phyloP scores from a whole-genome alignment of 2,113 vertebrate species.

The Channa argus region DNA sequence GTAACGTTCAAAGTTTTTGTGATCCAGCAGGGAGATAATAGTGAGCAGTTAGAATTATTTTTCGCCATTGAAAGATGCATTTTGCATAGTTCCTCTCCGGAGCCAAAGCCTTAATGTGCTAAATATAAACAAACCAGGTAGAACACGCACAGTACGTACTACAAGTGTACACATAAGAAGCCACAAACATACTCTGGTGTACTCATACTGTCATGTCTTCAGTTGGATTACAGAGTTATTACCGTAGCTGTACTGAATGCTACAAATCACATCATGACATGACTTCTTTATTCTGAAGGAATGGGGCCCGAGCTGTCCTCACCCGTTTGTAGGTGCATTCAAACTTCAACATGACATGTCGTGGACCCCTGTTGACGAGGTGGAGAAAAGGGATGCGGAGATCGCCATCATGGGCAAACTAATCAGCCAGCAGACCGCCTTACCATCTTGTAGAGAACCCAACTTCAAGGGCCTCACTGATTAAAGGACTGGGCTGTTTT shows the following conservation, averaged over 20 bases:
- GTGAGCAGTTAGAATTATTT: too few species aligned
- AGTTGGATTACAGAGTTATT: too few species aligned
- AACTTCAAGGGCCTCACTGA: constrained; percentile 87
- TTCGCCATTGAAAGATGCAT: too few species aligned
- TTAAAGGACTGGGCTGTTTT: constrained; percentile 49
- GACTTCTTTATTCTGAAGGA: constrained; percentile 83
- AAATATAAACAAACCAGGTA: too few species aligned
- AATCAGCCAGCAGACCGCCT: constrained; percentile 83
- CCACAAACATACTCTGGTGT: too few species aligned
- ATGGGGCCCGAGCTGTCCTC: constrained; percentile 91
- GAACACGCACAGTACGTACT: too few species aligned
- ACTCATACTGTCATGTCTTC: too few species aligned
- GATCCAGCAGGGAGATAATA: background rate
- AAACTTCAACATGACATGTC: constrained; percentile 96
- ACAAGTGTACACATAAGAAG: too few species aligned
- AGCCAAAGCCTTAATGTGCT: too few species aligned
- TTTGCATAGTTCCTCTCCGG: too few species aligned
- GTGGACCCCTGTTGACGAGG: constrained; percentile 90
- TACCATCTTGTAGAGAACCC: constrained; percentile 80
- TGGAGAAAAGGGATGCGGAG: constrained; percentile 89
- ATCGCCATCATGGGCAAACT: constrained; percentile 88
- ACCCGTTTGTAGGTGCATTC: constrained; percentile 90
- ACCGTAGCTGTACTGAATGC: background rate
- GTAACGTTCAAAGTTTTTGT: constrained; percentile 45
- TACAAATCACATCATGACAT: background rate